Base-by-base conservation (phyloP, 2,797 vertebrate genomes). In the Xenentodon cancila region DNA sequence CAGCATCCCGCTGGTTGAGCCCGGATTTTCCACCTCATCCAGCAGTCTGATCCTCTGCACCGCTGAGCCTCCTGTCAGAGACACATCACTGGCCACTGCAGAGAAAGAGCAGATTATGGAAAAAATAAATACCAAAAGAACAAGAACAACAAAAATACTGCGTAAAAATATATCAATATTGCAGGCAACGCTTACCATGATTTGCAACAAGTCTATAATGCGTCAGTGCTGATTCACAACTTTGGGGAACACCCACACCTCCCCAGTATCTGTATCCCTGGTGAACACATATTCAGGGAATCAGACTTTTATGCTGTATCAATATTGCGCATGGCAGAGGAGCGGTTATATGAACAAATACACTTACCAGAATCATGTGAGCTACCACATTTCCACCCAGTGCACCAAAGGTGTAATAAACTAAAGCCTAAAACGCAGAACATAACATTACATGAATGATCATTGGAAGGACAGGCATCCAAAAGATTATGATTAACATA, bases 181-280 rank as follows among this genome's bases (percentile, higher is more conserved):
- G 11, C 25, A 47, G 43, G 5, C 16, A 13, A 69, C 37, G 20
- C 79, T 82, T 91, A 99, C 98, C 97, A 0, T 98, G 96, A 88
- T 97, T 99, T 54, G 97, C 97, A 56, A 99, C 98, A 5, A 97
- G 93, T 25, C 95, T 94, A 73, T 99, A 99, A 84, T 99, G 97
- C 0, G 97, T 99, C 51, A 99, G 91, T 0, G 98, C 98, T 15
- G 98, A 98, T 88, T 99, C 98, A 73, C 98, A 99, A 66, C 97
- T 99, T 65, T 98, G 97, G 55, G 97, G 95, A 67, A 99, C 97
- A 44, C 97, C 98, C 18, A 99, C 96, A 25, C 97, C 97, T 50
- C 95, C 96, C 97, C 97, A 99, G 89, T 99, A 99, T 13, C 97
- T 92, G 90, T 99, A 99, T 49, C 97, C 98, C 98, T 99, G 74